These are phyloP conservation scores for Coregonus suidteri DNA, from an alignment of 2,797 vertebrate genomes.

Conservation along the genomic window DNA sequence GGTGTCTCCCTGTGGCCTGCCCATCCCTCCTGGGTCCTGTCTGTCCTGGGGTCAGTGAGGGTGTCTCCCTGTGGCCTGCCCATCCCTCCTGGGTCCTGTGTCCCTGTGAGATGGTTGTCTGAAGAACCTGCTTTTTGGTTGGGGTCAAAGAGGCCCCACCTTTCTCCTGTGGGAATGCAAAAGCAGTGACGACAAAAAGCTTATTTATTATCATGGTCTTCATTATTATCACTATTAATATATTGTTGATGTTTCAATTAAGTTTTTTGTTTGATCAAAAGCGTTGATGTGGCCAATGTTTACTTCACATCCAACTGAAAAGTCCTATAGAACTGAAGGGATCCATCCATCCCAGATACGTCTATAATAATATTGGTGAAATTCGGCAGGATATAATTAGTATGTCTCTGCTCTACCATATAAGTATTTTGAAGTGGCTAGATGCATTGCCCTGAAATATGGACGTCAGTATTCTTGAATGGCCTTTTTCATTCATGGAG, in stretches of 20 bases:
- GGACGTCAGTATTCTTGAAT: constrained; percentile 8
- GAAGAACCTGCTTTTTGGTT: constrained; percentile 23
- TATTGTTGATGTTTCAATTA: constrained; percentile 4
- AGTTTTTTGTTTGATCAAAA: constrained; percentile 4
- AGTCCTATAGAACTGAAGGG: constrained; percentile 10
- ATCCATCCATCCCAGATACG: constrained; percentile 20
- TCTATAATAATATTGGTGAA: background rate
- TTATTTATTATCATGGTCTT: constrained; percentile 54
- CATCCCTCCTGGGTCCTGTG: background rate
- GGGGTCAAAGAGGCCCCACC: background rate
- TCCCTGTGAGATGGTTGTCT: constrained; percentile 1
- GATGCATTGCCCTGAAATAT: background rate
- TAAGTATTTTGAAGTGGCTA: background rate
- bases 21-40: too few species aligned
- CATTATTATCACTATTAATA: constrained; percentile 30
- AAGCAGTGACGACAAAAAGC: constrained; percentile 31
- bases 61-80: background rate
- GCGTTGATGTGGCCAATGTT: constrained; percentile 3
- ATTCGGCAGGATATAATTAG: background rate
- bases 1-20: background rate
- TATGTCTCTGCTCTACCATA: background rate
- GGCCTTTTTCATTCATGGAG: background rate
- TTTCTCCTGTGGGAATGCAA: constrained; percentile 29
- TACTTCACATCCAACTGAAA: background rate
- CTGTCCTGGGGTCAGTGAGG: background rate